These are phyloP conservation scores for Eupithecia centaureata DNA, from an alignment of 2,888 invertebrate genomes.

Conservation along the genomic window DNA sequence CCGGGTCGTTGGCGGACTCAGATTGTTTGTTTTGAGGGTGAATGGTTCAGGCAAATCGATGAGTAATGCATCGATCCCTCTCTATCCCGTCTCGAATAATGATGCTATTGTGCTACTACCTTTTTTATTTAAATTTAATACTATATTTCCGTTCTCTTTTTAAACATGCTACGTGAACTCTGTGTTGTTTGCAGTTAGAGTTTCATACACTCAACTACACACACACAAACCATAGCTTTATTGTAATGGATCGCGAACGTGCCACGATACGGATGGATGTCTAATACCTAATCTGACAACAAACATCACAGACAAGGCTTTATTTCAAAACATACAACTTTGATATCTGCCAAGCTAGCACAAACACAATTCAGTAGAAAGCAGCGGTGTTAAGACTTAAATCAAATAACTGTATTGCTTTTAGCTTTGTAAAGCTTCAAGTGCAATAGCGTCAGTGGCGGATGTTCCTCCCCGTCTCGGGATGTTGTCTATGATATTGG, in stretches of 20 bases:
- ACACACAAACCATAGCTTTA: background rate
- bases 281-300: conserved; percentile 69
- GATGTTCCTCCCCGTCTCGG: conserved; percentile 78
- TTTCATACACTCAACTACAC: background rate
- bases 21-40: conserved; percentile 32
- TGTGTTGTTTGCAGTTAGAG: background rate
- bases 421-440: conserved; percentile 83
- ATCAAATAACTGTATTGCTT: conserved; percentile 85
- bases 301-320: conserved; percentile 74
- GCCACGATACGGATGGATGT: conserved; percentile 51
- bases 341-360: conserved; percentile 83
- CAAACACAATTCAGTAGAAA: conserved; percentile 82
- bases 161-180: background rate
- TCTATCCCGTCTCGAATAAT: conserved; percentile 9
- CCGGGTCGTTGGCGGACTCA: conserved; percentile 17
- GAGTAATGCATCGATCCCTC: conserved; percentile 20
- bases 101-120: background rate
- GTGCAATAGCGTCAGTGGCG: conserved; percentile 81
- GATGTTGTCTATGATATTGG: conserved; percentile 83
- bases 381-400: conserved; percentile 81
- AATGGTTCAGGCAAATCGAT: conserved; percentile 14
- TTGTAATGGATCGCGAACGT: conserved; percentile 25
- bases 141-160: background rate
- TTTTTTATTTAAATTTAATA: background rate
- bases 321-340: conserved; percentile 83